Conservation (phyloP, 2,888 invertebrate species). For the Leptothorax acervorum region DNA sequence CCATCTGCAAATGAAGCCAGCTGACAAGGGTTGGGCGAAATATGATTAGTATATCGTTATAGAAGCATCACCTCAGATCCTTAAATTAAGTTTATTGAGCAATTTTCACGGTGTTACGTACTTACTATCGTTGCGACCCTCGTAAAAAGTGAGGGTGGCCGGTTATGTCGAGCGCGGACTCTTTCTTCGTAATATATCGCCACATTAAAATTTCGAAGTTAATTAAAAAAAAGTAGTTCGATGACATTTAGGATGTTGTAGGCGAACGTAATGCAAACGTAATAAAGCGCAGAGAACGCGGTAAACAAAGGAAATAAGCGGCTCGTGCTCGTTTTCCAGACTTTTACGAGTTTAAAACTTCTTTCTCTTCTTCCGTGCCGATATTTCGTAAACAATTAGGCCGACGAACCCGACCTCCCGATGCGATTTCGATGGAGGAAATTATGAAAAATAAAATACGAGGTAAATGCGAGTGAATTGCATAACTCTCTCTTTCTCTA, state of each 20-base stretch:
- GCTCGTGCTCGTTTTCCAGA: slow-evolving; percentile 51
- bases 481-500: background rate
- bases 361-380: slow-evolving; percentile 25
- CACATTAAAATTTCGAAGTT: slow-evolving; percentile 53
- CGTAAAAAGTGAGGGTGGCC: slow-evolving; percentile 70
- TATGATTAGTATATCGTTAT: slow-evolving; percentile 79
- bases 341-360: slow-evolving; percentile 63
- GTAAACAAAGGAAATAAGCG: slow-evolving; percentile 66
- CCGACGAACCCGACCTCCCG: background rate
- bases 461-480: slow-evolving; percentile 3
- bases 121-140: slow-evolving; percentile 70
- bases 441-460: slow-evolving; percentile 7
- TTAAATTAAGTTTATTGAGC: slow-evolving; percentile 79
- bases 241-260: slow-evolving; percentile 51
- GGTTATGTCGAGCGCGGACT: slow-evolving; percentile 62
- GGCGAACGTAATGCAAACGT: slow-evolving; percentile 42
- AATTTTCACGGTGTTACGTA: slow-evolving; percentile 77
- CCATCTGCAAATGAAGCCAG: slow-evolving; percentile 62
- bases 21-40: slow-evolving; percentile 58
- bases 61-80: slow-evolving; percentile 74
- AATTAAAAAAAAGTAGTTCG: slow-evolving; percentile 62
- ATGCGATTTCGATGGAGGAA: slow-evolving; percentile 8
- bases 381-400: slow-evolving; percentile 67
- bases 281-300: slow-evolving; percentile 44
- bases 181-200: slow-evolving; percentile 38